Conservation (phyloP, 2,888 invertebrate genomes). For the Aphidius colemani region DNA sequence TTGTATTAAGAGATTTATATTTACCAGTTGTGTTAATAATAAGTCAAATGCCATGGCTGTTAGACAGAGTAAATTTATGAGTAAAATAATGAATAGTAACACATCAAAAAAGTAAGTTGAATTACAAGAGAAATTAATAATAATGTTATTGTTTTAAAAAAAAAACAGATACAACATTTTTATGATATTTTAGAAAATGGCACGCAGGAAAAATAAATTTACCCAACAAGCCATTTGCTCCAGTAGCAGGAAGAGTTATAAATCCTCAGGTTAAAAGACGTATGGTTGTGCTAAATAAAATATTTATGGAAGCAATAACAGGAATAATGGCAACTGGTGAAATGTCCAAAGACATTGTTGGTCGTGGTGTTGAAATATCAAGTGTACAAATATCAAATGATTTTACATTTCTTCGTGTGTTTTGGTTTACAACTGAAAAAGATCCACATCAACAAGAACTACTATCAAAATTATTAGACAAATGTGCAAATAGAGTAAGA, state of each 20-base stretch:
- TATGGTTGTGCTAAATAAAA: slow-evolving; percentile 73
- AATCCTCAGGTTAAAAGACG: slow-evolving; percentile 66
- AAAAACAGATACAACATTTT: slow-evolving; percentile 3
- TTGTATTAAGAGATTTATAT: slow-evolving; percentile 5
- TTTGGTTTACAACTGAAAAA: slow-evolving; percentile 69
- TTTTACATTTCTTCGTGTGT: slow-evolving; percentile 72
- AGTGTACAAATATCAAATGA: slow-evolving; percentile 72
- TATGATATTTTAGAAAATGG: slow-evolving; percentile 13
- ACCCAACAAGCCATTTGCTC: not conserved
- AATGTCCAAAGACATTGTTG: slow-evolving; percentile 66
- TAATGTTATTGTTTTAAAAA: slow-evolving; percentile 4
- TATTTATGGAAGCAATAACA: slow-evolving; percentile 81
- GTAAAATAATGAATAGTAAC: slow-evolving; percentile 36
- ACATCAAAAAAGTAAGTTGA: slow-evolving; percentile 37
- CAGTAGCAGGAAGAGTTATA: slow-evolving; percentile 43
- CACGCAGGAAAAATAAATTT: not conserved
- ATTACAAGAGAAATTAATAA: too few species aligned
- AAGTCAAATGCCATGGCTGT: not conserved
- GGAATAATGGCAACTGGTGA: slow-evolving; percentile 78
- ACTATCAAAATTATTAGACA: slow-evolving; percentile 64
- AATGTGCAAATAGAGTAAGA: slow-evolving; percentile 66
- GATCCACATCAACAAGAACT: slow-evolving; percentile 60
- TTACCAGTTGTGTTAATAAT: not conserved
- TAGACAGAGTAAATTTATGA: slow-evolving; percentile 39
- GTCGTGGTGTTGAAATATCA: slow-evolving; percentile 75